Base-by-base conservation (phyloP, 2,113 vertebrate genomes). In the Marcusenius ussheri region DNA sequence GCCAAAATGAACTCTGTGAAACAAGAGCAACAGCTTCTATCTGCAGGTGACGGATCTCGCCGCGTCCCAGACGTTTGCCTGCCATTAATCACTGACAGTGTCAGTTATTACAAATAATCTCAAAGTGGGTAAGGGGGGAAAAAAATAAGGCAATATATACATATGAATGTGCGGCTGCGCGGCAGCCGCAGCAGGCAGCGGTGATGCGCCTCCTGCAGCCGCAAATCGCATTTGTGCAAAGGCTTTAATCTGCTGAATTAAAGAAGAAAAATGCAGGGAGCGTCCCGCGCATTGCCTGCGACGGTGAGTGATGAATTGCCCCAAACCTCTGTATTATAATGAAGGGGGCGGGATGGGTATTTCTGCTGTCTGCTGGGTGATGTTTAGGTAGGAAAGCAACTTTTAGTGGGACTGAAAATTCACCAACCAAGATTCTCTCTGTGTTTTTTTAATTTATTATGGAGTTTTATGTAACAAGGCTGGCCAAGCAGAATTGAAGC, bases 1-100 rank as follows among this genome's bases (percentile, higher is more conserved):
- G 90, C 31, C 87, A 74, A 90, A 92, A 92, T 31, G 88, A 89
- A 91, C 89, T 91, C 88, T 7, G 39, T 35, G 46, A 90, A 74
- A 90, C 39, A 85, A 88, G 89, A 45, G 19, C 15, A 27, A 89
- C 2, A 47, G 56, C 85, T 74, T 92, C 90, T 89, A 91, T 11
- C 89, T 91, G 19, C n/a, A 89, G 56, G 83, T 87, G 58, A 46
- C 88, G 17, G 85, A 80, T 62, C 62, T 66, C 51, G 39, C 5
- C 35, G 39, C 24, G 62, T 90, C 89, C 88, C 31, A 83, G 47
- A 21, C 8, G 35, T 62, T 91, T 70, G 88, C 80, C 77, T 35
- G 62, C 45, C 83, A 90, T 91, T 39, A 90, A 89, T 91, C 85
- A 50, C 15, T 21, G 19, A 90, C 83, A 62, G 45, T 45, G 62